phyloP scores from a whole-genome alignment of 2,113 vertebrate genomes.

The Callopanchax toddi region DNA sequence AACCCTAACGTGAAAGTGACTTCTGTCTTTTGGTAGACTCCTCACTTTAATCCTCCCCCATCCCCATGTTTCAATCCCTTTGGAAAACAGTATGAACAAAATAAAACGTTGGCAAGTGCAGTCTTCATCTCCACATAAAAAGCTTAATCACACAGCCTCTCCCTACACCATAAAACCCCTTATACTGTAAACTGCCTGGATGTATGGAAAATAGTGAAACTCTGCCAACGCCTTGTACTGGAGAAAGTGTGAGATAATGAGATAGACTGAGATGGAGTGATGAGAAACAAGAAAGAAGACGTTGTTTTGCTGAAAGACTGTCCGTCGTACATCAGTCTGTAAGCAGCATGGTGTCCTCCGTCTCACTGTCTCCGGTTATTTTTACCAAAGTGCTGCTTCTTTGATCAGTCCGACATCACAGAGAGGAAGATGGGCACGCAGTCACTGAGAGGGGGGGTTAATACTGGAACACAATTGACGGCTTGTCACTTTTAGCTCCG shows the following conservation, averaged over 20 bases:
- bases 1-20: neutral
- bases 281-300: slow-evolving; percentile 34
- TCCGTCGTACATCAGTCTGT: slow-evolving; percentile 61
- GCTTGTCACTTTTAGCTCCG: slow-evolving; percentile 77
- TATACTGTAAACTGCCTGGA: slow-evolving; percentile 9
- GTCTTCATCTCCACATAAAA: slow-evolving; percentile 49
- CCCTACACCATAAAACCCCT: slow-evolving; percentile 23
- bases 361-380: slow-evolving; percentile 67
- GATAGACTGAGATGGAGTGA: slow-evolving; percentile 42
- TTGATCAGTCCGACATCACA: slow-evolving; percentile 78
- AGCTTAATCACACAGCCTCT: slow-evolving; percentile 31
- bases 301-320: slow-evolving; percentile 54
- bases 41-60: slow-evolving; percentile 34
- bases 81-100: slow-evolving; percentile 11
- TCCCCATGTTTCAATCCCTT: slow-evolving; percentile 30
- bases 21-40: neutral
- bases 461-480: slow-evolving; percentile 76
- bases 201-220: slow-evolving; percentile 35
- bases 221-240: slow-evolving; percentile 25
- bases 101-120: slow-evolving; percentile 13
- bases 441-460: slow-evolving; percentile 63
- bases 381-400: slow-evolving; percentile 74
- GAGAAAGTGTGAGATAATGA: slow-evolving; percentile 41
- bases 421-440: slow-evolving; percentile 58
- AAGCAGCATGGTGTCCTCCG: slow-evolving; percentile 74